These are phyloP conservation scores for Drosophila fungiperda DNA, from an alignment of 2,888 invertebrate species.

Conservation along the genomic window DNA sequence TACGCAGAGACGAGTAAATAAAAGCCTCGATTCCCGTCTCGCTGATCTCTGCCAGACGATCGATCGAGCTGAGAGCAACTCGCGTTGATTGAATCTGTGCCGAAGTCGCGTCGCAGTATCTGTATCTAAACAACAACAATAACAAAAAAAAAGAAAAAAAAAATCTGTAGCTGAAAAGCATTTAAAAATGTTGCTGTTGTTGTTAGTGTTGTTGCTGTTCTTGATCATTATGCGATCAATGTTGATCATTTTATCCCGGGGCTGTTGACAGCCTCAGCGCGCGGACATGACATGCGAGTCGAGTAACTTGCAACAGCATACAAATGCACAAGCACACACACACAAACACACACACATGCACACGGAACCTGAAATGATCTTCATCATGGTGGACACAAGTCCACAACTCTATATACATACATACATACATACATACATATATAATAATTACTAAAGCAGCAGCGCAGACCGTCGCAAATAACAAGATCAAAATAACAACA, in stretches of 20 bases:
- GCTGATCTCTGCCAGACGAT: conserved; percentile 42
- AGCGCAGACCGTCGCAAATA: conserved; percentile 51
- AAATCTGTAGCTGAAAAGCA: conserved; percentile 49
- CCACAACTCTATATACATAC: conserved; percentile 53
- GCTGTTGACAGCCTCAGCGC: conserved; percentile 84
- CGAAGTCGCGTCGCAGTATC: conserved; percentile 22
- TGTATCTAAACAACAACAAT: conserved; percentile 1
- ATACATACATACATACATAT: conserved; percentile 32
- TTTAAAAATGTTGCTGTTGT: conserved; percentile 62
- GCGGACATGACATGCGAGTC: conserved; percentile 83
- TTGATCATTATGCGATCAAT: conserved; percentile 84
- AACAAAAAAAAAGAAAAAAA: not conserved
- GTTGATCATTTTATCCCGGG: conserved; percentile 84
- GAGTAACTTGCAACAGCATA: conserved; percentile 56
- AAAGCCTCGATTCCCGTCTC: conserved; percentile 17
- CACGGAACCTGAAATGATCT: conserved; percentile 66
- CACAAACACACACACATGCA: not conserved
- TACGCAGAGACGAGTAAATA: conserved; percentile 44
- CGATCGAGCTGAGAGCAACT: conserved; percentile 20
- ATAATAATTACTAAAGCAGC: conserved; percentile 76
- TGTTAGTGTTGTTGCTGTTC: conserved; percentile 34
- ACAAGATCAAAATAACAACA: conserved; percentile 47
- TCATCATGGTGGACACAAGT: conserved; percentile 73
- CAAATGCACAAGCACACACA: conserved; percentile 11
- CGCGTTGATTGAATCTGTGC: conserved; percentile 64